Base-by-base conservation (phyloP, 2,113 vertebrate genomes). In the Crotalus helleri region DNA sequence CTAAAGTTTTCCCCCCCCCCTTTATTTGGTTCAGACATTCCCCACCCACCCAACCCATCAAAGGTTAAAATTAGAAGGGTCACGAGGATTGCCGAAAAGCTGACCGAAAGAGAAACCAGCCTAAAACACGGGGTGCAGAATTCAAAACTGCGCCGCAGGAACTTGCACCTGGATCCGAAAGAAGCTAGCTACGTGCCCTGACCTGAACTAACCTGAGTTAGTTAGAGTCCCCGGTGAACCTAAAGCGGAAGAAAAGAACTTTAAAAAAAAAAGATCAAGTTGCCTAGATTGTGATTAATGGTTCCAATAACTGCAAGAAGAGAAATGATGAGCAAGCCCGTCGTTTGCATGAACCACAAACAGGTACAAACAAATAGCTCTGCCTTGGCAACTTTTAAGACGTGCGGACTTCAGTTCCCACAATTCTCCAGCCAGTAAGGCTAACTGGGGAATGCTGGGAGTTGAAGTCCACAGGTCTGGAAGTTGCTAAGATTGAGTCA, bases 61-160 rank as follows among this genome's bases (percentile, higher is more conserved):
- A 58, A 85, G 7, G 88, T 81, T 93, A 90, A 90, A 93, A 90
- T 93, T 90, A 85, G 55, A 85, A 13, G 49, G 39, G 21, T 85
- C 88, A 44, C 88, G 7, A 13, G 54, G 55, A 29, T 23, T 49
- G 87, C 26, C 23, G 9, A 21, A 54, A 61, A 86, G 24, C 1
- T 46, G 69, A 26, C 24, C 33, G 4, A 55, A 92, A 85, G 24
- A 90, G 88, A 49, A 86, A 93, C 69, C 19, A 39, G n/a, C 29
- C 54, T 2, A n/a, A 85, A 81, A 24, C 54, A 44, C 29, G 3
- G 39, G 74, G 17, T 81, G 74, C 74, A 44, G 17, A 44, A 39
- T 49, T 53, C 23, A 29, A 54, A n/a, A 33, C 17, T 0, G 0
- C 5, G 3, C 4, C 61, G 33, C 4, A 1, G 49, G 21, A 44